phyloP scores from a whole-genome alignment of 1,140 invertebrate species.

The Hyles euphorbiae region DNA sequence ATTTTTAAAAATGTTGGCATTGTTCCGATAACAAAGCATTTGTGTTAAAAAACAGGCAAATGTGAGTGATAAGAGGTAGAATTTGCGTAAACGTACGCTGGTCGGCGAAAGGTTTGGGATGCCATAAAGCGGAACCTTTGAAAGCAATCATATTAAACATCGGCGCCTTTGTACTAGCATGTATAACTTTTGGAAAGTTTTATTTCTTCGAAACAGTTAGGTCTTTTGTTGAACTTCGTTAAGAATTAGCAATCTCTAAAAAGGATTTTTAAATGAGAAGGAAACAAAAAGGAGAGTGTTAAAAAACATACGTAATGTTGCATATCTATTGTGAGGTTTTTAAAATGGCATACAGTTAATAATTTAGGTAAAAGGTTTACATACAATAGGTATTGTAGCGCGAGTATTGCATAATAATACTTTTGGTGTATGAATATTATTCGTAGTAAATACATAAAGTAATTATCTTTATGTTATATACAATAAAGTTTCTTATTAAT shows the following conservation, averaged over 20 bases:
- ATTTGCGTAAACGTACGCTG: slow-evolving; percentile 48
- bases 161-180: slow-evolving; percentile 45
- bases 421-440: no score
- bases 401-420: no score
- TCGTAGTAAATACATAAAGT: no score
- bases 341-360: neutral
- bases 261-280: slow-evolving; percentile 14
- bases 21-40: slow-evolving; percentile 5
- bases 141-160: slow-evolving; percentile 55
- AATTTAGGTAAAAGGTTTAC: no score
- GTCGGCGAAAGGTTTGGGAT: slow-evolving; percentile 40
- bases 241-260: slow-evolving; percentile 19
- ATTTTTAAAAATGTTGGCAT: neutral
- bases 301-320: slow-evolving; percentile 3
- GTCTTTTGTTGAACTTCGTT: slow-evolving; percentile 25
- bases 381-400: no score
- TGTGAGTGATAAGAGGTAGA: slow-evolving; percentile 41
- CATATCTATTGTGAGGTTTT: neutral
- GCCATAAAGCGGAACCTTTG: slow-evolving; percentile 49
- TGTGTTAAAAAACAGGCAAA: neutral
- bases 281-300: no score
- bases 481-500: no score
- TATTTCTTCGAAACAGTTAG: slow-evolving; percentile 54
- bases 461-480: no score
- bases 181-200: slow-evolving; percentile 50